Evolutionary conservation across 2,797 vertebrate species (phyloP).

Genomic region (Lithobates sylvaticus): DNA sequence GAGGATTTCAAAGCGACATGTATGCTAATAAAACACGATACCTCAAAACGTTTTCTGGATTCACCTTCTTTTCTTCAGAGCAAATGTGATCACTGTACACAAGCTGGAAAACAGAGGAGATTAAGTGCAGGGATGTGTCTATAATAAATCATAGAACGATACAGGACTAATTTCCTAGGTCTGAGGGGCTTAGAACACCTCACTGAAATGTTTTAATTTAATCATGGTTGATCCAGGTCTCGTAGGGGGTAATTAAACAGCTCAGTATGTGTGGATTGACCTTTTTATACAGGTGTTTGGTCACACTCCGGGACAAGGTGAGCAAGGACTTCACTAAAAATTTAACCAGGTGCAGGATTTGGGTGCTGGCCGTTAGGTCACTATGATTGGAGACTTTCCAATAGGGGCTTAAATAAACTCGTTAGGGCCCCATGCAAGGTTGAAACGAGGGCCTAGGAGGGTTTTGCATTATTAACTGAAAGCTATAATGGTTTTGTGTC

Average conservation of each 20-base stretch:
- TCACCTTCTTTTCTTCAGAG: conserved; percentile 15
- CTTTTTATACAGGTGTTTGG: conserved; percentile 2
- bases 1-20: conserved; percentile 47
- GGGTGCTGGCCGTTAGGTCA: too few relatives aligned
- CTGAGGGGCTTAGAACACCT: not conserved
- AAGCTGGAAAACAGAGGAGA: not conserved
- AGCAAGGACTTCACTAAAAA: not conserved
- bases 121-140: not conserved
- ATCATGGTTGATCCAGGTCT: not conserved
- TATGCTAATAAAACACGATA: conserved; percentile 46
- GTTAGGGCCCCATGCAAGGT: too few relatives aligned
- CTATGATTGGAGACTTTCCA: not conserved
- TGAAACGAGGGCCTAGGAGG: too few relatives aligned
- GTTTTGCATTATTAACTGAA: not conserved
- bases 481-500: not conserved
- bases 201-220: not conserved
- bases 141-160: conserved; percentile 22
- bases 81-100: not conserved
- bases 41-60: conserved; percentile 12
- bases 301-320: not conserved
- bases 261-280: not conserved
- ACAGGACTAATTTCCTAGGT: not conserved
- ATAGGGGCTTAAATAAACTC: not conserved
- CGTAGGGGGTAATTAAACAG: not conserved
- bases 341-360: not conserved